These are phyloP conservation scores for Plusia festucae DNA, from an alignment of 2,888 invertebrate species.

Conservation along the genomic window DNA sequence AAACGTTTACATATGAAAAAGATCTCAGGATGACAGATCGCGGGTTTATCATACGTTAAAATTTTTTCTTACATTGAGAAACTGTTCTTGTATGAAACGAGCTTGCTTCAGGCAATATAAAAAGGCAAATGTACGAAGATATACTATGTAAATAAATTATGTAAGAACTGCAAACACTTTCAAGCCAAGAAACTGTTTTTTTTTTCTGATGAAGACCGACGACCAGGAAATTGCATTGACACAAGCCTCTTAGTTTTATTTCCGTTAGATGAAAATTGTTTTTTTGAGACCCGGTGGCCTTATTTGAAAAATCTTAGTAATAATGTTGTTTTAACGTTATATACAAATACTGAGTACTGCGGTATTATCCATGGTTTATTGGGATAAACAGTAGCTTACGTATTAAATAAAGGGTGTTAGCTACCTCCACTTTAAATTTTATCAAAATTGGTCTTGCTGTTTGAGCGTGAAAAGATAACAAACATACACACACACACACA, in stretches of 20 bases:
- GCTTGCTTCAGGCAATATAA: slow-evolving; percentile 1
- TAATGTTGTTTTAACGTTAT: no score
- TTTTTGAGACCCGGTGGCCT: slow-evolving; percentile 5
- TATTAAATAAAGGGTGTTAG: no score
- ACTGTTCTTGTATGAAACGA: slow-evolving; percentile 1
- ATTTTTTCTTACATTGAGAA: slow-evolving; percentile 3
- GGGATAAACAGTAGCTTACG: no score
- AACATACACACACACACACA: no score
- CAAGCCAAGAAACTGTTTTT: slow-evolving; percentile 8
- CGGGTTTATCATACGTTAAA: neutral
- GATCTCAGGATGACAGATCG: neutral
- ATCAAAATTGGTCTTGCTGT: no score
- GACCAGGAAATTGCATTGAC: slow-evolving; percentile 29
- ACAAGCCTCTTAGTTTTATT: slow-evolving; percentile 13
- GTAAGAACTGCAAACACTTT: slow-evolving; percentile 12
- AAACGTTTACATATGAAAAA: slow-evolving; percentile 4
- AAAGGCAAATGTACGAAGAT: neutral
- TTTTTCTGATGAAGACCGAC: slow-evolving; percentile 10
- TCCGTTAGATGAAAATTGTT: slow-evolving; percentile 13
- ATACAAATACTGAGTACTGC: no score
- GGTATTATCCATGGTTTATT: no score
- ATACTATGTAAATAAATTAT: slow-evolving; percentile 7
- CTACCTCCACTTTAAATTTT: no score
- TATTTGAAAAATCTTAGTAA: neutral
- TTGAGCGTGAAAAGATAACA: no score